These are phyloP conservation scores for Coregonus sp. DNA, from an alignment of 2,797 vertebrate genomes.

Conservation along the genomic window DNA sequence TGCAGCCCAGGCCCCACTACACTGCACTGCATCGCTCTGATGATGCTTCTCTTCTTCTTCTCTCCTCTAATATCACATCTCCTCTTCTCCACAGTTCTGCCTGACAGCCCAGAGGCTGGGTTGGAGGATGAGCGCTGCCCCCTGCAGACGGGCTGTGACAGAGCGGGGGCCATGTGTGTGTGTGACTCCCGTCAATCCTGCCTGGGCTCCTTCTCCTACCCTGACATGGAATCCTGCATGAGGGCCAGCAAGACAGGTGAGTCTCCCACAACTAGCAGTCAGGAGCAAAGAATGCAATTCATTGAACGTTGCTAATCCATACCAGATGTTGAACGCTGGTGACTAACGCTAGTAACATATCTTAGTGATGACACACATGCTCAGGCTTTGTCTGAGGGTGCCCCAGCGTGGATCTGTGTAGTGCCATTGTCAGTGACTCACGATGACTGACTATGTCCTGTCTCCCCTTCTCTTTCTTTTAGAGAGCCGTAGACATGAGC, in stretches of 20 bases:
- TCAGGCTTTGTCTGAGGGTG: conserved; percentile 39
- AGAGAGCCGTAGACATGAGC: conserved; percentile 70
- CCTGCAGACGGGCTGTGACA: conserved; percentile 75
- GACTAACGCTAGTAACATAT: conserved; percentile 64
- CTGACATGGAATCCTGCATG: conserved; percentile 73
- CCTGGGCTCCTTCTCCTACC: conserved; percentile 69
- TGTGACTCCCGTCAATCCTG: conserved; percentile 76
- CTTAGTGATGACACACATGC: conserved; percentile 65
- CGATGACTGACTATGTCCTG: conserved; percentile 29
- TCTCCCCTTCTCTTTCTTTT: conserved; percentile 36
- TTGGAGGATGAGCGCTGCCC: conserved; percentile 76
- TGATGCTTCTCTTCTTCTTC: not conserved
- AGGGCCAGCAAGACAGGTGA: conserved; percentile 72
- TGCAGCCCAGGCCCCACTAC: no score
- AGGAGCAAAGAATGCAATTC: conserved; percentile 43
- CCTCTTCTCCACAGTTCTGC: conserved; percentile 58
- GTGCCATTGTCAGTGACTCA: conserved; percentile 61
- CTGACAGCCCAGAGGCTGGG: conserved; percentile 64
- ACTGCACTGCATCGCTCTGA: not conserved
- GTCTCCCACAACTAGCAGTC: conserved; percentile 18
- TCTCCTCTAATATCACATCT: not conserved
- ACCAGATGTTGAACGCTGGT: conserved; percentile 66
- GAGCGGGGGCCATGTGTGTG: conserved; percentile 68
- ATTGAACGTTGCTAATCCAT: conserved; percentile 61
- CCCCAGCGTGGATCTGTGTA: conserved; percentile 43